phyloP scores from a whole-genome alignment of 2,888 invertebrate genomes.

The Petrolisthes manimaculis region DNA sequence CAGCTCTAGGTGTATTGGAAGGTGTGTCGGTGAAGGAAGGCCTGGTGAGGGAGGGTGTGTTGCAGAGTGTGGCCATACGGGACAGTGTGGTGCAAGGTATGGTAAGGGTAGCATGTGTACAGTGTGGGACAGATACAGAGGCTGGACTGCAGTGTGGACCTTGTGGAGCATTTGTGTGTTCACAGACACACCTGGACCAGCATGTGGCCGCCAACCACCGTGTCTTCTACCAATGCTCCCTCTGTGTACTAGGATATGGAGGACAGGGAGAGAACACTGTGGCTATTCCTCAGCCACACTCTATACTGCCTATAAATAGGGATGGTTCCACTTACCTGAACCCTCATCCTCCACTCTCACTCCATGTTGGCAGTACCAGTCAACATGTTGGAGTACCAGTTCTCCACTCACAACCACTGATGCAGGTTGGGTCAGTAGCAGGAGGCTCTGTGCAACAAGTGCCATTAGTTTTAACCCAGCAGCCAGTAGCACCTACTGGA shows the following conservation, averaged over 20 bases:
- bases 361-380: not conserved
- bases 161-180: not conserved
- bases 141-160: constrained; percentile 2
- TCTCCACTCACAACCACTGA: not conserved
- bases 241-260: not conserved
- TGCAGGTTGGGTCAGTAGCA: not conserved
- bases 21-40: not conserved
- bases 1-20: not conserved
- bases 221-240: not conserved
- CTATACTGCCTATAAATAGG: not conserved
- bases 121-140: not conserved
- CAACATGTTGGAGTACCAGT: not conserved
- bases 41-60: not conserved
- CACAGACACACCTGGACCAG: not conserved
- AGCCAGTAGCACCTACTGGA: not conserved
- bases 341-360: not conserved
- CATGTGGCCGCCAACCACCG: not conserved
- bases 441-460: constrained; percentile 12
- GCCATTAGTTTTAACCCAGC: constrained; percentile 28
- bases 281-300: not conserved
- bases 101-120: not conserved
- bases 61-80: not conserved
- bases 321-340: not conserved
- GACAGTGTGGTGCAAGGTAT: not conserved
- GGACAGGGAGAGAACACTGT: not conserved